A percentile compares a stretch with the other conserved stretches of the same genome.
phyloP scores from a whole-genome alignment of 2,113 vertebrate genomes.

The Hippoglossus stenolepis region DNA sequence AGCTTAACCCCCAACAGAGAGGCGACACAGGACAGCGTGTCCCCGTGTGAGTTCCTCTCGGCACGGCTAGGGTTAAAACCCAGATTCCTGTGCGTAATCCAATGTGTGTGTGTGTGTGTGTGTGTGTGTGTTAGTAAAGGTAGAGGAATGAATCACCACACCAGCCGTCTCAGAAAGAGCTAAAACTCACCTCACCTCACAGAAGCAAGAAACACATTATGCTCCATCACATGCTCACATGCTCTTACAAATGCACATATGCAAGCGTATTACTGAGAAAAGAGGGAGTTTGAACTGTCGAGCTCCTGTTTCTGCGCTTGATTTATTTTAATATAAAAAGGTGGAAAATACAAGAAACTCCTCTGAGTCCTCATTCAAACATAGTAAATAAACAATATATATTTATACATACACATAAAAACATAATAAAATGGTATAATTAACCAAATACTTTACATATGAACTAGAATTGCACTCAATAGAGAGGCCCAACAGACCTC shows the following conservation, averaged over 20 bases:
- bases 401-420: background rate
- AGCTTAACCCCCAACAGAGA: conserved; percentile 63
- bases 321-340: conserved; percentile 15
- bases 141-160: conserved; percentile 1
- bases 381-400: background rate
- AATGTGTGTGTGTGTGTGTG: conserved; percentile 19
- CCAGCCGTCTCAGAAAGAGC: conserved; percentile 5
- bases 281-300: background rate
- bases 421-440: background rate
- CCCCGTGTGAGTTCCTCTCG: conserved; percentile 30
- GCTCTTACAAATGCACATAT: conserved; percentile 8
- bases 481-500: too few species aligned
- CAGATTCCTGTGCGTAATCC: conserved; percentile 60
- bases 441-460: background rate
- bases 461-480: too few species aligned
- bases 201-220: conserved; percentile 1
- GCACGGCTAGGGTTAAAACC: conserved; percentile 51
- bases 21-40: conserved; percentile 40
- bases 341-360: background rate
- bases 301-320: background rate
- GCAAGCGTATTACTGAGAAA: background rate
- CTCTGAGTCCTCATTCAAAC: background rate
- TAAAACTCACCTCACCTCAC: background rate
- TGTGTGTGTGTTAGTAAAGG: background rate
- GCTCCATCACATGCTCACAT: background rate